Evolutionary conservation across 2,888 invertebrate genomes (phyloP).

Genomic region (Clanis bilineata): DNA sequence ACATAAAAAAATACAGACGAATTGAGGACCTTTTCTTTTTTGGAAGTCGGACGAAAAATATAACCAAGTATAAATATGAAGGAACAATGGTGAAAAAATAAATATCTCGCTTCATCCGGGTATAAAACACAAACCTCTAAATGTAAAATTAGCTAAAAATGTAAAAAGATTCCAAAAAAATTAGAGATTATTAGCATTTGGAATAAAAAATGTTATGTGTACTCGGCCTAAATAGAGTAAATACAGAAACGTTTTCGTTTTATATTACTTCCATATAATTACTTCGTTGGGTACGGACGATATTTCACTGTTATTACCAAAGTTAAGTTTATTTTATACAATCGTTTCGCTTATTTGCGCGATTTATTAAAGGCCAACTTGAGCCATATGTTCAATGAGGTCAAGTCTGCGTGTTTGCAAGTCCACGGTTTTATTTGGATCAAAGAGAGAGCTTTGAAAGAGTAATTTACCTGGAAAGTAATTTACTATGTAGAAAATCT

Average conservation of each 20-base stretch:
- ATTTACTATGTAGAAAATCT: background rate
- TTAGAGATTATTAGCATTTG: background rate
- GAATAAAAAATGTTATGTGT: constrained; percentile 14
- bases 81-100: too few species aligned
- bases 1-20: too few species aligned
- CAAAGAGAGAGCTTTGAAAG: background rate
- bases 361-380: constrained; percentile 29
- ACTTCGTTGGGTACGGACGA: constrained; percentile 32
- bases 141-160: background rate
- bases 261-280: constrained; percentile 35
- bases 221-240: constrained; percentile 31
- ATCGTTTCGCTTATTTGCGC: constrained; percentile 29
- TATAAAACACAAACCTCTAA: background rate
- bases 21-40: too few species aligned
- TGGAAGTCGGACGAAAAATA: too few species aligned
- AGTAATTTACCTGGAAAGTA: background rate
- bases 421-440: background rate
- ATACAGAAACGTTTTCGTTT: constrained; percentile 33
- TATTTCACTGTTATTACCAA: constrained; percentile 44
- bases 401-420: background rate
- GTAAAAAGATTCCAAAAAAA: background rate
- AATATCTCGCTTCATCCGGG: background rate
- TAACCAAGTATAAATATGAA: too few species aligned
- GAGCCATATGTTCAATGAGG: constrained; percentile 26
- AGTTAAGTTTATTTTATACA: constrained; percentile 39